Evolutionary conservation across 2,888 invertebrate genomes (phyloP), one percentile per base, ranked within the genome.

Genomic region (Acrocyrtus sp.): DNA sequence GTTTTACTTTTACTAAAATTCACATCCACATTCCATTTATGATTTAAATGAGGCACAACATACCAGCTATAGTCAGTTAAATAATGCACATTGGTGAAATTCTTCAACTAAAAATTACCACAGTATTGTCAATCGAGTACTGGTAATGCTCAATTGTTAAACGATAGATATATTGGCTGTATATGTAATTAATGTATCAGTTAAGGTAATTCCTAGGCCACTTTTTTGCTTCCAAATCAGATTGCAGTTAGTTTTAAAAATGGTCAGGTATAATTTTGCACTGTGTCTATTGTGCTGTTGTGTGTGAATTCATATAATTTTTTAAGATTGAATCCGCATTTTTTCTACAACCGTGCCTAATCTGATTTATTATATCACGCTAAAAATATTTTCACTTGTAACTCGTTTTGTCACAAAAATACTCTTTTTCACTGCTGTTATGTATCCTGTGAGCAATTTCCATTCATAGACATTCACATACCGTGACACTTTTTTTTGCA

Each of bases 381-480:
- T 39, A 22, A 66, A 39, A 17, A 27, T 56, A n/a, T n/a, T n/a
- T 56, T 8, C 34, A 34, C 34, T 34, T 57, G n/a, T 21, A 56
- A 50, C 48, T 41, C 56, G 66, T 45, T 65, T 56, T 65, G 65
- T 56, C 56, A 48, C 63, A 63, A 53, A 63, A 41, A 24, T 39
- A 22, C 45, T 45, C 45, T 43, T 15, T 48, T 50, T 48, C 29
- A 5, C 10, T 27, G 21, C 34, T 34, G 34, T 34, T 8, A 34
- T n/a, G n/a, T n/a, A n/a, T n/a, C n/a, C n/a, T n/a, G n/a, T n/a
- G n/a, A n/a, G n/a, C n/a, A n/a, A n/a, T n/a, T n/a, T n/a, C n/a
- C 34, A 34, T 34, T 34, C 34, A 34, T 34, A 21, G 24, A 61
- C 34, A 60, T 47, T 12, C 60, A 60, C 47, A 47, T 48, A 48